Percentiles rank a stretch among this genome's conserved stretches.
Evolutionary conservation across 2,888 invertebrate species (phyloP).

Genomic region (Eristalis arbustorum): DNA sequence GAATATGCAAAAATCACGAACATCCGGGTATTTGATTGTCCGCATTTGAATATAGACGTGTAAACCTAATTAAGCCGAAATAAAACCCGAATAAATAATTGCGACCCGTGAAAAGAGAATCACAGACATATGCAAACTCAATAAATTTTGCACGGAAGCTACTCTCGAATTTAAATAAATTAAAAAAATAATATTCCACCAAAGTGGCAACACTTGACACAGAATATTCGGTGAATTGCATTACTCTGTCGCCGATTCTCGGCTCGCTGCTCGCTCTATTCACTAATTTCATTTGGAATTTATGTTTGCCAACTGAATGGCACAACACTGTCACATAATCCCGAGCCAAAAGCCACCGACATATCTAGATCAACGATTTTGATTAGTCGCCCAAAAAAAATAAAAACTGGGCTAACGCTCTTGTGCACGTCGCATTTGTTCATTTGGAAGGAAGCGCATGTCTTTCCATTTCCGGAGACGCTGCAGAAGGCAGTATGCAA

Average conservation of each 20-base stretch:
- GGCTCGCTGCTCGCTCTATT: neutral
- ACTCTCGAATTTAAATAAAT: neutral
- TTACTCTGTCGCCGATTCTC: neutral
- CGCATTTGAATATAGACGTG: neutral
- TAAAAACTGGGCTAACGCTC: conserved; percentile 30
- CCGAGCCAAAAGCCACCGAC: neutral
- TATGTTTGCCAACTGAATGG: neutral
- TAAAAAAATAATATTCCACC: neutral
- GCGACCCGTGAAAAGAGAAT: neutral
- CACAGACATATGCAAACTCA: neutral
- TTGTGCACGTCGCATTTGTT: conserved; percentile 28
- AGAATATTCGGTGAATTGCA: neutral
- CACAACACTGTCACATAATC: neutral
- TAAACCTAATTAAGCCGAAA: neutral
- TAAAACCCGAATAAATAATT: neutral
- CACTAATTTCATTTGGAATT: neutral
- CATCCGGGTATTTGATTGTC: neutral
- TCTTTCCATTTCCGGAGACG: conserved; percentile 9
- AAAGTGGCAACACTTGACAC: neutral
- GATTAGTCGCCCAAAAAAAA: conserved; percentile 16
- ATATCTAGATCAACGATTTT: conserved; percentile 26
- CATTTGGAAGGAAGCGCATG: conserved; percentile 35
- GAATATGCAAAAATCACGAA: neutral
- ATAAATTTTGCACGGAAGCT: neutral
- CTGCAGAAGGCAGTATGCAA: conserved; percentile 3